Evolutionary conservation across 2,113 vertebrate species (phyloP), one percentile per base, ranked within the genome.

Genomic region (Patagioenas fasciata): DNA sequence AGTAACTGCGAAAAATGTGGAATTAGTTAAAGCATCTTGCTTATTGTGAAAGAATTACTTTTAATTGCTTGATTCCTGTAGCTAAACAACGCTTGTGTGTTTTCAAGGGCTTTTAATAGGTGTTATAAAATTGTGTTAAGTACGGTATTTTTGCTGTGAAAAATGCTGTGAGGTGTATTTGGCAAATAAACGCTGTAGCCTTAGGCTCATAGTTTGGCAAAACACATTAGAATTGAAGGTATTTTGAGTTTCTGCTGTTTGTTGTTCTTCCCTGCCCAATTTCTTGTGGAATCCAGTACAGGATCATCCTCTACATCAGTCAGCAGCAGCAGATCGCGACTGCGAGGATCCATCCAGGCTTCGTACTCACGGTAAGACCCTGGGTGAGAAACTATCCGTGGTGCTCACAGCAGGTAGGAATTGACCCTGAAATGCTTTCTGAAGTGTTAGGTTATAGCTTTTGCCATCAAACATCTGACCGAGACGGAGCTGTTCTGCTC

Each of bases 221-320:
- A 84, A 8, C 5, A 2, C 9, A 1, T 34, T 57, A n/a, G n/a
- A 60, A 73, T 36, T 58, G 81, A 87, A 44, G 53, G 50, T 0
- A 1, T 89, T 73, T 91, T 56, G 53, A 91, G 65, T 94, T 80
- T 82, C 20, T 95, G 42, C 71, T 93, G 16, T 70, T 64, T 96
- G 26, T 88, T 95, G 66, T 92, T 95, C 38, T 82, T 85, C 32
- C 47, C 21, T 83, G 32, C 44, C 53, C 48, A 44, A 80, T 85
- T 58, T 89, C 78, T 96, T 89, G 29, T 96, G 96, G 91, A 98
- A 80, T 98, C 92, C 97, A 99, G 99, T 99, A 99, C 97, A 99
- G 98, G 96, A 97, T 99, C 92, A 98, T 99, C 93, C 98, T 99
- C 83, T 99, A 99, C 93, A 97, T 99, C 95, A 99, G 98, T 91